A percentile compares a stretch with the other conserved stretches of the same genome.
These are phyloP conservation scores for Colletes collaris DNA, from an alignment of 2,888 invertebrate genomes.

Conservation along the genomic window DNA sequence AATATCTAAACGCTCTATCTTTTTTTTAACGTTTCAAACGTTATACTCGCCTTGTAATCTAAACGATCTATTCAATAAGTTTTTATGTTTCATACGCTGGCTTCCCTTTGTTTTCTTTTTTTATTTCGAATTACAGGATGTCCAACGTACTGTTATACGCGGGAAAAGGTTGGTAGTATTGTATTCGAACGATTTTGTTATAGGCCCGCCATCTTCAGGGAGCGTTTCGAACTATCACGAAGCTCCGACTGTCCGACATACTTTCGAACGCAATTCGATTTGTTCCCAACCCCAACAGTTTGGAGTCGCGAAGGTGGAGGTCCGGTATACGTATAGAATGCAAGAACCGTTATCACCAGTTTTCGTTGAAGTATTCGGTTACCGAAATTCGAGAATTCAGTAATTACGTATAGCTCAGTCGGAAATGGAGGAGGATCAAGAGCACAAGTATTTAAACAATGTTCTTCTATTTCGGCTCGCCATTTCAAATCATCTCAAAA, in stretches of 20 bases:
- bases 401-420: slow-evolving; percentile 7
- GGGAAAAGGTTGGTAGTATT: neutral
- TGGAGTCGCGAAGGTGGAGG: slow-evolving; percentile 29
- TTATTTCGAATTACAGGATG: slow-evolving; percentile 4
- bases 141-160: neutral
- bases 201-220: slow-evolving; percentile 42
- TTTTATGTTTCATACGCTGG: neutral
- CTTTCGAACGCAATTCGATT: slow-evolving; percentile 42
- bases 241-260: slow-evolving; percentile 1
- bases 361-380: slow-evolving; percentile 55
- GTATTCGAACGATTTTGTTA: neutral
- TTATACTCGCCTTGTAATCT: neutral
- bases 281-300: slow-evolving; percentile 36
- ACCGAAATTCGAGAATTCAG: slow-evolving; percentile 18
- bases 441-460: slow-evolving; percentile 62
- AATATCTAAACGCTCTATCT: neutral
- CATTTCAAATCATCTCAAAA: slow-evolving; percentile 68
- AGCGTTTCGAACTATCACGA: slow-evolving; percentile 2
- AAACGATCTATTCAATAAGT: neutral
- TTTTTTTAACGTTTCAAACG: neutral
- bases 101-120: neutral
- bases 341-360: slow-evolving; percentile 64
- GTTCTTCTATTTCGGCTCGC: slow-evolving; percentile 70
- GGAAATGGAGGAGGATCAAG: slow-evolving; percentile 45
- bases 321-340: slow-evolving; percentile 15